These are phyloP conservation scores for Pangasius krempfi DNA, from an alignment of 2,797 vertebrate species.

Conservation along the genomic window DNA sequence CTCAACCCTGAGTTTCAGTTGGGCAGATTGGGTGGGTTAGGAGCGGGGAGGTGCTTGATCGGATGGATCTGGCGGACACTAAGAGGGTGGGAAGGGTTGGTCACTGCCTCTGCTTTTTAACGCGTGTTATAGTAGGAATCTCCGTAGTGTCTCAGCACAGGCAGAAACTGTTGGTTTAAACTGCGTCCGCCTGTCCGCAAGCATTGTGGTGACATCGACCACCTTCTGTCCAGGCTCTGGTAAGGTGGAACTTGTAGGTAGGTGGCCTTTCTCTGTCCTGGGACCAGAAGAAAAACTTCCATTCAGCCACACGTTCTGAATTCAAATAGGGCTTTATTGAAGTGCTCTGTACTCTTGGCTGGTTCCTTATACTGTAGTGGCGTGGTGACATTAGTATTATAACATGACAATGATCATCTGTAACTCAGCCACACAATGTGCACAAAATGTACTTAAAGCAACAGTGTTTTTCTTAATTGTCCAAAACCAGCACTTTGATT, in stretches of 20 bases:
- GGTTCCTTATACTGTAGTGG: conserved; percentile 21
- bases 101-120: conserved; percentile 77
- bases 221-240: conserved; percentile 67
- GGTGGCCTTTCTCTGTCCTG: conserved; percentile 75
- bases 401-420: conserved; percentile 24
- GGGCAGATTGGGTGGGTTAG: conserved; percentile 49
- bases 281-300: conserved; percentile 57
- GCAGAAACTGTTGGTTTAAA: conserved; percentile 63
- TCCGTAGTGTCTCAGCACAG: conserved; percentile 66
- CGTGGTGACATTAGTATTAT: conserved; percentile 26
- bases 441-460: conserved; percentile 37
- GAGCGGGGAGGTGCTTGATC: conserved; percentile 39
- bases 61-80: conserved; percentile 36
- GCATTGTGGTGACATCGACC: conserved; percentile 55
- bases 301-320: conserved; percentile 47
- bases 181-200: conserved; percentile 55
- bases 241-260: conserved; percentile 79
- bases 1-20: conserved; percentile 66
- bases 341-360: conserved; percentile 20
- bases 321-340: conserved; percentile 36
- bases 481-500: conserved; percentile 6
- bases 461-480: conserved; percentile 16
- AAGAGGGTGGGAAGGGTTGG: conserved; percentile 55
- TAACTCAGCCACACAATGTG: conserved; percentile 23
- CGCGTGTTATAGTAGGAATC: conserved; percentile 76